Conservation (phyloP, 1,140 invertebrate genomes). For the Bombus ignitus region DNA sequence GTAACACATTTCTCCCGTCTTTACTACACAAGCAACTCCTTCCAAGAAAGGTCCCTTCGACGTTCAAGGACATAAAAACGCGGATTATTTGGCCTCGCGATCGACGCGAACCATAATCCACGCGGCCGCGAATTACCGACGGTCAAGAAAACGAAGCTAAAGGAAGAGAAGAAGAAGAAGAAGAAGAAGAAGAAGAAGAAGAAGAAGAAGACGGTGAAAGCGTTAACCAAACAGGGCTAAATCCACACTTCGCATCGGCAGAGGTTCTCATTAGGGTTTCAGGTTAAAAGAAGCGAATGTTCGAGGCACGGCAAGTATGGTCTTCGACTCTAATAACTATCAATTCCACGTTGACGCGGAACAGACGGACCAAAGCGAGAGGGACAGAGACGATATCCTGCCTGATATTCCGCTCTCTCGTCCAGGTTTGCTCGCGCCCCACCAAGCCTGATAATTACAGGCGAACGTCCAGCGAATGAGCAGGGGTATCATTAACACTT, state of each 20-base stretch:
- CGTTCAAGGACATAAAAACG: conserved; percentile 60
- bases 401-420: conserved; percentile 33
- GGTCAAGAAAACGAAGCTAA: background rate
- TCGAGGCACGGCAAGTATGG: background rate
- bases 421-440: conserved; percentile 49
- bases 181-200: background rate
- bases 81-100: conserved; percentile 63
- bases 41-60: conserved; percentile 58
- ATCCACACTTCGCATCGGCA: conserved; percentile 43
- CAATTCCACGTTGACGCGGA: conserved; percentile 46
- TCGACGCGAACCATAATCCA: conserved; percentile 65
- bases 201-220: conserved; percentile 54
- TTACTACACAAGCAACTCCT: conserved; percentile 46
- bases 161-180: no score
- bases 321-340: conserved; percentile 54
- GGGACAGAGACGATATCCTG: conserved; percentile 29
- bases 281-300: background rate
- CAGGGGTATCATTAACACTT: conserved; percentile 83
- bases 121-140: conserved; percentile 42
- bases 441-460: conserved; percentile 79
- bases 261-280: conserved; percentile 63
- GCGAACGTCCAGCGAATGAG: conserved; percentile 80
- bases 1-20: conserved; percentile 63
- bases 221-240: conserved; percentile 70
- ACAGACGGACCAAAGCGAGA: conserved; percentile 21